phyloP scores from a whole-genome alignment of 2,888 invertebrate species.

The Limnephilus rhombicus region DNA sequence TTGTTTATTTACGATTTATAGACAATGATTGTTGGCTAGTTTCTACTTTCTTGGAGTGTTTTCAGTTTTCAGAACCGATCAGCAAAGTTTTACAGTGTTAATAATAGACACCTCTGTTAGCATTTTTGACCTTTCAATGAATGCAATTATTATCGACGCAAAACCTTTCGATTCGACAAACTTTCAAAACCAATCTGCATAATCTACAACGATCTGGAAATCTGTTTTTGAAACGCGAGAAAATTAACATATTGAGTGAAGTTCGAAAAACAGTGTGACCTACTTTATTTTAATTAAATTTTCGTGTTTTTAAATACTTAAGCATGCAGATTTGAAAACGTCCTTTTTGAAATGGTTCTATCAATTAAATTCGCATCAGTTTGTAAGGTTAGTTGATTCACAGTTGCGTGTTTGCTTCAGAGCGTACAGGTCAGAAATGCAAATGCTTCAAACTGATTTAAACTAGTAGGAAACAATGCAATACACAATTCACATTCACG shows the following conservation, averaged over 20 bases:
- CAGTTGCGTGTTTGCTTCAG: conserved; percentile 15
- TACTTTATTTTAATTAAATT: conserved; percentile 41
- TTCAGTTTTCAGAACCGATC: neutral
- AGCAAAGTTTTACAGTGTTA: neutral
- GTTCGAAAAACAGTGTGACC: neutral
- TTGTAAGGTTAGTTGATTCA: neutral
- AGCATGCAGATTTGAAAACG: neutral
- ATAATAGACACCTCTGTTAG: neutral
- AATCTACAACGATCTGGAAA: neutral
- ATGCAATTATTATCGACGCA: neutral
- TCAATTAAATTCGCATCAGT: conserved; percentile 43
- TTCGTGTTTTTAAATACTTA: conserved; percentile 33
- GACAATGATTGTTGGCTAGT: neutral
- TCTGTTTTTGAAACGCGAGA: conserved; percentile 5
- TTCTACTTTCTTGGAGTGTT: neutral
- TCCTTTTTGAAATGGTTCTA: conserved; percentile 24
- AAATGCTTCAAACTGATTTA: conserved; percentile 13
- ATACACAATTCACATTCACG: neutral
- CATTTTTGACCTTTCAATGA: neutral
- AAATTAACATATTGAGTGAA: neutral
- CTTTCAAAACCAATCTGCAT: neutral
- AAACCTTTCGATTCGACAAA: neutral
- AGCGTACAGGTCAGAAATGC: conserved; percentile 11
- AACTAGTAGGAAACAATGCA: neutral
- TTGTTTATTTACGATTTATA: neutral